Evolutionary conservation across 2,113 vertebrate species (phyloP).

Genomic region (Acrocephalus kingi): DNA sequence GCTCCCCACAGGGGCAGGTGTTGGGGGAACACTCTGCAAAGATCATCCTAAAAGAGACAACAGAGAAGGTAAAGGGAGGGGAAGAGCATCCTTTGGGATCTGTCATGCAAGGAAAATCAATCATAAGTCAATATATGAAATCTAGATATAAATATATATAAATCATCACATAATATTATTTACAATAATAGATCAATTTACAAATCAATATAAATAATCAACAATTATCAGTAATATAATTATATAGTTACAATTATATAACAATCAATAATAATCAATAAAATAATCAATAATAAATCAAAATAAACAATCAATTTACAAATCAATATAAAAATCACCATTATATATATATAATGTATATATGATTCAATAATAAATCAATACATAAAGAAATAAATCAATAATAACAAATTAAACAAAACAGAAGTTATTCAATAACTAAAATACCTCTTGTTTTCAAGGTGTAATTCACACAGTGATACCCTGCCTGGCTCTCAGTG

Average conservation of each 20-base stretch:
- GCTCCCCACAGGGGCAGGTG: constrained; percentile 89
- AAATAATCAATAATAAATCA: not conserved
- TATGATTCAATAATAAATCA: not conserved
- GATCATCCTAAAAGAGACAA: constrained; percentile 86
- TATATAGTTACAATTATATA: too few species aligned
- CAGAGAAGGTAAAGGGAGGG: not conserved
- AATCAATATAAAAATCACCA: not conserved
- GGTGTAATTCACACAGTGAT: not conserved
- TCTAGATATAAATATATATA: too few species aligned
- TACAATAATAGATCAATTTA: not conserved
- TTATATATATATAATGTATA: not conserved
- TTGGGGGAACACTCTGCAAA: constrained; percentile 95
- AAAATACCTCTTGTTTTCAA: not conserved
- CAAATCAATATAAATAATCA: not conserved
- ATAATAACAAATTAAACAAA: not conserved
- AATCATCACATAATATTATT: not conserved
- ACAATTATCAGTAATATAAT: too few species aligned
- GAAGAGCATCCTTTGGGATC: too few species aligned
- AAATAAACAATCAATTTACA: not conserved
- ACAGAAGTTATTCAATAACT: not conserved
- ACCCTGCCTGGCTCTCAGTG: not conserved
- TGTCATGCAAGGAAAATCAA: too few species aligned
- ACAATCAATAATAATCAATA: too few species aligned
- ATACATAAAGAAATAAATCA: not conserved
- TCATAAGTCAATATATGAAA: accelerated